Evolutionary conservation across 2,888 invertebrate species (phyloP), one percentile per base, ranked within the genome.

Genomic region (Trisateles emortualis): DNA sequence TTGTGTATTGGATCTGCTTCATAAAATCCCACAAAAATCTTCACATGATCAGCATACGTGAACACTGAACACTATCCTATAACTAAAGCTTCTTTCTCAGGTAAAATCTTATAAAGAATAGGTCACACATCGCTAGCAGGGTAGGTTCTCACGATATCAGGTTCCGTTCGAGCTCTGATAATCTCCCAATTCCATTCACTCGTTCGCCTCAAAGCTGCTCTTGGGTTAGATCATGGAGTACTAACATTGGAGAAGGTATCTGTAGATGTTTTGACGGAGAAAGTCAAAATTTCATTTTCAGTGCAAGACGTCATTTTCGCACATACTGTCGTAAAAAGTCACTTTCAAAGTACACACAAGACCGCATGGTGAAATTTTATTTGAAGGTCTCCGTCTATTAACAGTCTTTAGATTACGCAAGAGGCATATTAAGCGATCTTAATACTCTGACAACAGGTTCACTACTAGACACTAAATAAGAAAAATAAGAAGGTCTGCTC

Each of bases 131-230:
- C 14, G 10, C 19, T 39, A 35, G 29, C 16, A 33, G 48, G 33
- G 38, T 51, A 48, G 30, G 38, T 51, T 52, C 59, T 44, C 55
- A 55, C 41, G 54, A 55, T 59, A 72, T 46, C 29, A 44, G 3
- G 33, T 22, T 22, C 26, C 3, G 24, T 39, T 64, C 55, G 54
- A 60, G 65, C 61, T 64, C 47, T 43, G 63, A 46, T 57, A 65
- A 72, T 63, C 72, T 65, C 56, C 48, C 65, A 68, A 70, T 72
- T 66, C 68, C 58, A 70, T 70, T 70, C 68, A 45, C 52, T 43
- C 14, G 53, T 35, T 57, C 47, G 53, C 57, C 52, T 61, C 53
- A 59, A 63, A 72, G 68, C 68, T 64, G 53, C 55, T 60, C 56
- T 60, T 51, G 64, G 64, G 61, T 52, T 72, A 60, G 3, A 11